These are phyloP conservation scores for Chrysodeixis includens DNA, from an alignment of 2,888 invertebrate species.

Conservation along the genomic window DNA sequence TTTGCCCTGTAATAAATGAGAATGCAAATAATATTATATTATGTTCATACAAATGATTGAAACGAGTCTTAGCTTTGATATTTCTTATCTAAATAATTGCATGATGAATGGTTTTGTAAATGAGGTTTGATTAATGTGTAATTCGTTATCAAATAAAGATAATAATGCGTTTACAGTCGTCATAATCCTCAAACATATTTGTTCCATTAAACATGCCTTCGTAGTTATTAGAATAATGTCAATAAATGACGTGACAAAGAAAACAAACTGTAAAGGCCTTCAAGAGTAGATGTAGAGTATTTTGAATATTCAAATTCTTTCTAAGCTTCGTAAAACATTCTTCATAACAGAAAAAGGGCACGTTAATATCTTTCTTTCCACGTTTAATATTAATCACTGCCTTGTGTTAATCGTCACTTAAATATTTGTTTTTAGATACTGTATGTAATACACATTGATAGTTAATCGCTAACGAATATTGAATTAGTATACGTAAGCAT, in stretches of 20 bases:
- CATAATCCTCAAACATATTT: background rate
- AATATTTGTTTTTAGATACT: background rate
- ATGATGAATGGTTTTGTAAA: background rate
- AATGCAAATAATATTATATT: constrained; percentile 20
- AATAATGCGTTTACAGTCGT: background rate
- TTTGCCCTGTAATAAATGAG: constrained; percentile 49
- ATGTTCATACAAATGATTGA: background rate
- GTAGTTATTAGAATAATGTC: background rate
- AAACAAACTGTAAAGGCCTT: too few species aligned
- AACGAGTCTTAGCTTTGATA: constrained; percentile 1
- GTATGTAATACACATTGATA: background rate
- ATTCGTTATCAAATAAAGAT: constrained; percentile 2
- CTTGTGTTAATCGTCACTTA: background rate
- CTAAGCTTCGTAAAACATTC: background rate
- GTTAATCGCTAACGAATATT: background rate
- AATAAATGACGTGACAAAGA: background rate
- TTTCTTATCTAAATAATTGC: constrained; percentile 2
- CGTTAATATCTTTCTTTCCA: background rate
- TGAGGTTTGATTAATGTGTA: constrained; percentile 1
- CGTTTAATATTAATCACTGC: background rate
- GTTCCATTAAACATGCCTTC: background rate
- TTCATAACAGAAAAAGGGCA: background rate
- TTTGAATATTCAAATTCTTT: background rate
- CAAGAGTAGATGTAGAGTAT: background rate
- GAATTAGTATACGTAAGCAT: background rate